Conservation (phyloP, 1,140 invertebrate species). For the Drosophila nebulosa region DNA sequence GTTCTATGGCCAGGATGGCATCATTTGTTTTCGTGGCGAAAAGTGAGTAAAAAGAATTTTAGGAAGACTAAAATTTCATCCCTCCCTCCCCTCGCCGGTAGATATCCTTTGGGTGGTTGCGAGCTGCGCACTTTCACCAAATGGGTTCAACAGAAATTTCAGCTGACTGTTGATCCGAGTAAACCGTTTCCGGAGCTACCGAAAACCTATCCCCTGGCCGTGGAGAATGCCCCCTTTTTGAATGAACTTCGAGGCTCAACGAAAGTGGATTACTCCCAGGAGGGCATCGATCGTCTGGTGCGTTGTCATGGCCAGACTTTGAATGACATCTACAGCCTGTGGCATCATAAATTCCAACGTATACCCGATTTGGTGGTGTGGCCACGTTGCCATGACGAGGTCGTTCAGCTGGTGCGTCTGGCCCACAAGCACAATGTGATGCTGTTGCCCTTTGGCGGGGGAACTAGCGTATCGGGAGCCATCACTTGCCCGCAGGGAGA, state of each 20-base stretch:
- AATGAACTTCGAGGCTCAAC: conserved; percentile 83
- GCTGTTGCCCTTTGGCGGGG: conserved; percentile 97
- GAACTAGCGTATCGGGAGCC: conserved; percentile 96
- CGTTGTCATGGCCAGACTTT: conserved; percentile 97
- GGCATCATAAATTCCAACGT: conserved; percentile 87
- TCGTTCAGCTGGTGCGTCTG: conserved; percentile 89
- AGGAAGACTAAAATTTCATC: conserved; percentile 69
- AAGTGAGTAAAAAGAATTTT: conserved; percentile 35
- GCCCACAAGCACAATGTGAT: conserved; percentile 90
- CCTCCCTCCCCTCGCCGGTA: conserved; percentile 84
- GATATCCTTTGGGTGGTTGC: conserved; percentile 91
- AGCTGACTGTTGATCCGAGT: conserved; percentile 83
- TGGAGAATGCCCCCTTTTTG: conserved; percentile 83
- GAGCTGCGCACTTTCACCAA: conserved; percentile 89
- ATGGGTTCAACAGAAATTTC: conserved; percentile 90
- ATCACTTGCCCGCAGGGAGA: conserved; percentile 92
- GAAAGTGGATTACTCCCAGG: conserved; percentile 87
- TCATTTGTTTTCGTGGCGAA: conserved; percentile 85
- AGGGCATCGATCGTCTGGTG: conserved; percentile 92
- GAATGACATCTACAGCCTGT: conserved; percentile 91
- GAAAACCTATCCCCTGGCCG: conserved; percentile 83
- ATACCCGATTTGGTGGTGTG: conserved; percentile 97
- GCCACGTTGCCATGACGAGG: conserved; percentile 92
- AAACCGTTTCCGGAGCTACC: conserved; percentile 81
- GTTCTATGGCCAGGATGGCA: conserved; percentile 86